Base-by-base conservation (phyloP, 2,888 invertebrate species). In the Morinoia aosen region DNA sequence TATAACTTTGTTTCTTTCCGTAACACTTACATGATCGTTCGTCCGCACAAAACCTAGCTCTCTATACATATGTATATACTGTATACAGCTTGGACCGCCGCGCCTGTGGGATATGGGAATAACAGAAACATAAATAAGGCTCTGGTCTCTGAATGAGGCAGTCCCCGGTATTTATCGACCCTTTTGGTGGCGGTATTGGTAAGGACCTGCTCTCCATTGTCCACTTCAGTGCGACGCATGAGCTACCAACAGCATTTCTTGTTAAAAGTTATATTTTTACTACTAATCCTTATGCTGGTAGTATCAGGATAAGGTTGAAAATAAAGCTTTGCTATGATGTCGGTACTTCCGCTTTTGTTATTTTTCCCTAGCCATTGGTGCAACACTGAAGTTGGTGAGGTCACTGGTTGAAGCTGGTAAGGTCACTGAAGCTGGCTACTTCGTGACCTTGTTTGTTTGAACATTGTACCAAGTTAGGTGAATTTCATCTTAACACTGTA, bases 81-180 rank as follows among this genome's bases (percentile, higher is more conserved):
- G 10, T 64, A 76, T 76, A 33, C 33, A 10, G 76, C 76, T 33
- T 25, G 2, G 10, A 76, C 76, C 2, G 76, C 76, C 8, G 25
- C 76, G 33, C 33, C 76, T 16, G 76, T 33, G 25, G 76, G 76
- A 33, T 76, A 76, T 76, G 76, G 76, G 76, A 76, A 76, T 76
- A 76, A 76, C 76, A 76, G 76, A 33, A 76, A 76, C 76, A 76
- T 76, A 76, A 76, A 76, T 33, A 76, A 76, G 25, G 76, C 76
- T 76, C 76, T 76, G 76, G 76, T 76, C 76, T 76, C 76, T 76
- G 76, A 76, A 76, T 76, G 76, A 76, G 76, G 76, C 76, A 76
- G 76, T 16, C 76, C 33, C 1, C 25, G 33, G 76, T 76, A 76
- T 76, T 76, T 76, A 76, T 76, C 76, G 76, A 33, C 33, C 76